Conservation (phyloP, 2,888 invertebrate species). For the Drosophila nr. fundita region DNA sequence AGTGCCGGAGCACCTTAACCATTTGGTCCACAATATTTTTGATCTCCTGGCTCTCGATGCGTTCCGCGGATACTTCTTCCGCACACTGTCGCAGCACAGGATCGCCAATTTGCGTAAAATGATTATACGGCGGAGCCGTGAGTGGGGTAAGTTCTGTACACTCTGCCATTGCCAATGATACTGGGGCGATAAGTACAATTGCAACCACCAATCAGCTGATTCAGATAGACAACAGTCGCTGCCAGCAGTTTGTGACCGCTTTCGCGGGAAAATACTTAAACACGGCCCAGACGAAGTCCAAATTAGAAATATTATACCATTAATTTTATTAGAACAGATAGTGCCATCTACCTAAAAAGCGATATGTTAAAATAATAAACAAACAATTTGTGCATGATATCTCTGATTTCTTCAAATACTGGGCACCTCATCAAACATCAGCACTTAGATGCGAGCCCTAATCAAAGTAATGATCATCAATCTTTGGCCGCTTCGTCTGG, state of each 20-base stretch:
- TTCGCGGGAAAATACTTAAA: neutral
- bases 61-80: constrained; percentile 86
- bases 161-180: constrained; percentile 31
- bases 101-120: constrained; percentile 91
- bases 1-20: constrained; percentile 87
- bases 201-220: constrained; percentile 19
- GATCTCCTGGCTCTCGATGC: constrained; percentile 86
- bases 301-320: neutral
- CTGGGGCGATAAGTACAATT: neutral
- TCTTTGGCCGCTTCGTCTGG: neutral
- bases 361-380: neutral
- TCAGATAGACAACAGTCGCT: neutral
- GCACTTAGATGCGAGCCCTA: neutral
- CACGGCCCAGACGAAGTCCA: neutral
- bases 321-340: neutral
- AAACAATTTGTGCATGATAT: neutral
- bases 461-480: constrained; percentile 30
- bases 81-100: constrained; percentile 88
- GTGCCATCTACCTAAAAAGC: neutral
- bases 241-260: neutral
- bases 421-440: neutral
- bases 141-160: constrained; percentile 17
- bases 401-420: neutral
- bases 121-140: constrained; percentile 87
- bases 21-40: constrained; percentile 87